Evolutionary conservation across 2,797 vertebrate genomes (phyloP).

Genomic region (Eulemur coronatus): DNA sequence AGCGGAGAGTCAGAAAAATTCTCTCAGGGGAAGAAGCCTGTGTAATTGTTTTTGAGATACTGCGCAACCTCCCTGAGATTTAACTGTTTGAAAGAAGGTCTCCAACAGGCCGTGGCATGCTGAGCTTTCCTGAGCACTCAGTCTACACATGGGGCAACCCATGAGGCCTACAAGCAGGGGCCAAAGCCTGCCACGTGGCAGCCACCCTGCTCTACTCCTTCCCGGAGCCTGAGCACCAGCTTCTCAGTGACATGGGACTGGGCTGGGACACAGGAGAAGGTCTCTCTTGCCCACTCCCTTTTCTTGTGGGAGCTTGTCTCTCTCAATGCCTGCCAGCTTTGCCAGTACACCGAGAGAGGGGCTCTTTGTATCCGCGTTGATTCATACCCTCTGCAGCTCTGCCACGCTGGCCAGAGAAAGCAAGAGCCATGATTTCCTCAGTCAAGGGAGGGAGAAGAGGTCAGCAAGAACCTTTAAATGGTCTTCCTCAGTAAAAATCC

Average conservation of each 20-base stretch:
- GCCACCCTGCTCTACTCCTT: neutral
- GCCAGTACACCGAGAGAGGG: conserved; percentile 43
- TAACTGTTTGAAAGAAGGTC: neutral
- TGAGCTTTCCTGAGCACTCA: neutral
- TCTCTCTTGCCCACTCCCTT: accelerated
- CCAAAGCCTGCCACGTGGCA: neutral
- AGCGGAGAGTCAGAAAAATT: neutral
- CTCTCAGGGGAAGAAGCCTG: neutral
- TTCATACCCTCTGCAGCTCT: neutral
- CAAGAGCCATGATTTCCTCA: conserved; percentile 34
- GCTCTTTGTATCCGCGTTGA: conserved; percentile 8
- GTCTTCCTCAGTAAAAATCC: neutral
- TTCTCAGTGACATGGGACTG: conserved; percentile 7
- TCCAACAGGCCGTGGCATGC: neutral
- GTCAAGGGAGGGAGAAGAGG: neutral
- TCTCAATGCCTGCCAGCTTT: conserved; percentile 25
- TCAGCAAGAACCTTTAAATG: neutral
- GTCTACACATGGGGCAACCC: neutral
- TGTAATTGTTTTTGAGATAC: neutral
- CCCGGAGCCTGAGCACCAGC: neutral
- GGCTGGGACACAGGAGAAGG: neutral
- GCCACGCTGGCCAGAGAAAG: conserved; percentile 49
- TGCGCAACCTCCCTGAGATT: neutral
- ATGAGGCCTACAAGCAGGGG: neutral
- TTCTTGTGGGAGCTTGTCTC: conserved; percentile 32